Base-by-base conservation (phyloP, 2,113 vertebrate genomes). In the Lathamus discolor region DNA sequence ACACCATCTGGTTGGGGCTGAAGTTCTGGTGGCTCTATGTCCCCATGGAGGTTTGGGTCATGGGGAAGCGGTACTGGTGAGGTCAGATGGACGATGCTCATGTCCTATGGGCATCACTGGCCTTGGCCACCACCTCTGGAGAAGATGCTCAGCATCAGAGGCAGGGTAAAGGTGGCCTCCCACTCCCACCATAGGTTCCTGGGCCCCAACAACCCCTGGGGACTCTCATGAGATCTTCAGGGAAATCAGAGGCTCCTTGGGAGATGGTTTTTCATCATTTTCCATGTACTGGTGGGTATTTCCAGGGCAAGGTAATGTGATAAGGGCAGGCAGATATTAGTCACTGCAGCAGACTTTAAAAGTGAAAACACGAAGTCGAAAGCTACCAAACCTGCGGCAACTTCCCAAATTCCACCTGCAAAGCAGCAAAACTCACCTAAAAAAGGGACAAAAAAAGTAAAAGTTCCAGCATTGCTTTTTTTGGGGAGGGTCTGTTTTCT, bases 281-380 rank as follows among this genome's bases (percentile, higher is more conserved):
- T 92, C 89, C 73, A 1, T 55, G 69, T 37, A 19, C 7, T 5
- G 2, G 39, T 10, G 95, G 96, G 96, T 82, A 78, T 97, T 97
- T 98, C 97, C 97, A 96, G 39, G 23, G 87, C 76, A 93, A 83
- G 77, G 90, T 22, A 15, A 46, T 46, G 51, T 90, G 92, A 75
- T 88, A 55, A 0, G 3, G 8, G n/a, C 6, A 68, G 94, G 95
- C 72, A 35, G 31, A 63, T 91, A 92, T 98, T 85, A 83, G 91
- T 97, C 98, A 98, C 46, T 88, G 15, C 96, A 97, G 91, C 84
- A 94, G 88, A 15, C 90, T 91, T 93, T 66, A 96, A 98, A 98
- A 98, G 97, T 22, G 98, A 98, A 98, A 98, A 98, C 9, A 17
- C 0, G 98, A 98, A 98, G 98, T 98, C 1, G 96, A 93, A 92